A percentile compares a stretch with the other conserved stretches of the same genome.
phyloP scores from a whole-genome alignment of 2,888 invertebrate genomes.

The Melolontha melolontha region DNA sequence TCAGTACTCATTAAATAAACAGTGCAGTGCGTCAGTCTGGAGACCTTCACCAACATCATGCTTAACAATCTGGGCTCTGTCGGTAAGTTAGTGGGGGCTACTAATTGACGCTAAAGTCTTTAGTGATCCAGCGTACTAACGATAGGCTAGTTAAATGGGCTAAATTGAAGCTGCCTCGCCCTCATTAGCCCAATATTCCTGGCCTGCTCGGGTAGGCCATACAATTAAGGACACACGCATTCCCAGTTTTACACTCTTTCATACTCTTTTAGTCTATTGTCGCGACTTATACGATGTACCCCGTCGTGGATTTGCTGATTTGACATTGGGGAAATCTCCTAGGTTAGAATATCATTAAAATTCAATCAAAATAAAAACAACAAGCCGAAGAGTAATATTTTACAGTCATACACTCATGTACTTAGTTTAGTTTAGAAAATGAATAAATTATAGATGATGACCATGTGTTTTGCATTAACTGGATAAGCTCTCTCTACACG shows the following conservation, averaged over 20 bases:
- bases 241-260: constrained; percentile 54
- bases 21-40: constrained; percentile 64
- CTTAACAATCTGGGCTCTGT: constrained; percentile 65
- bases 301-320: constrained; percentile 23
- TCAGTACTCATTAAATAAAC: constrained; percentile 69
- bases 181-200: constrained; percentile 65
- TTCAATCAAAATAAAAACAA: constrained; percentile 4
- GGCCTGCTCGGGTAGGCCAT: constrained; percentile 65
- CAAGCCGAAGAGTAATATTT: neutral
- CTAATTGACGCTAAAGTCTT: constrained; percentile 67
- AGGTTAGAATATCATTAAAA: constrained; percentile 14
- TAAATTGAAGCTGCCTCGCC: constrained; percentile 67
- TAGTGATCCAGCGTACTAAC: constrained; percentile 65
- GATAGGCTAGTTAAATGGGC: constrained; percentile 67
- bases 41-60: constrained; percentile 58
- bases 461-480: constrained; percentile 12
- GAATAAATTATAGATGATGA: constrained; percentile 11
- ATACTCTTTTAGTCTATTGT: constrained; percentile 55
- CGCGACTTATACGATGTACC: constrained; percentile 47
- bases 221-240: constrained; percentile 62
- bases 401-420: no score
- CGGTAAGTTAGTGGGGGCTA: constrained; percentile 65
- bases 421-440: no score
- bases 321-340: constrained; percentile 7
- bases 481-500: neutral